A percentile compares a stretch with the other conserved stretches of the same genome.
Conservation (phyloP, 1,140 invertebrate species). For the Cydia amplana region DNA sequence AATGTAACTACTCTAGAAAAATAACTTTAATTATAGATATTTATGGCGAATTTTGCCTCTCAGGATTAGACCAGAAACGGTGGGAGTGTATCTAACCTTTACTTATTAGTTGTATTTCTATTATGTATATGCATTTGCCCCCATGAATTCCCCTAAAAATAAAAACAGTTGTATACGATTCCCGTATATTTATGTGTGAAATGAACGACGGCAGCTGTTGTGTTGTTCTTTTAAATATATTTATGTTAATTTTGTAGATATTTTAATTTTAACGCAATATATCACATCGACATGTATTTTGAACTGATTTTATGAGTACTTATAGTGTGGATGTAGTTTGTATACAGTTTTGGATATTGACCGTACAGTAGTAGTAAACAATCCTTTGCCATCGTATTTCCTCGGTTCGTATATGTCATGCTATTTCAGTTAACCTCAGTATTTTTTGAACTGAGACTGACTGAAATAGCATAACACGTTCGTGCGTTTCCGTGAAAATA, state of each 20-base stretch:
- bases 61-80: too few species aligned
- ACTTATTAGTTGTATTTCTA: too few species aligned
- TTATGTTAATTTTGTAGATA: slow-evolving; percentile 45
- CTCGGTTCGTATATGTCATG: too few species aligned
- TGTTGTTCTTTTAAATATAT: slow-evolving; percentile 50
- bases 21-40: not conserved
- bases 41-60: too few species aligned
- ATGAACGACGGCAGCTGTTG: slow-evolving; percentile 52
- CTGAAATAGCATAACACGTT: too few species aligned
- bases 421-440: too few species aligned
- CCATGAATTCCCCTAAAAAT: not conserved
- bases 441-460: too few species aligned
- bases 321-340: not conserved
- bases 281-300: slow-evolving; percentile 43
- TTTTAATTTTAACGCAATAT: slow-evolving; percentile 46
- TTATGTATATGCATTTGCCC: too few species aligned
- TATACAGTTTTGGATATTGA: not conserved
- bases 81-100: too few species aligned
- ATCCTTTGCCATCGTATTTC: too few species aligned
- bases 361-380: too few species aligned
- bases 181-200: slow-evolving; percentile 32
- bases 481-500: too few species aligned
- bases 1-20: not conserved
- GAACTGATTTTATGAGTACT: slow-evolving; percentile 1
- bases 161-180: slow-evolving; percentile 8